These are phyloP conservation scores for Aphaenogaster rudis DNA, from an alignment of 1,140 invertebrate species.

Conservation along the genomic window DNA sequence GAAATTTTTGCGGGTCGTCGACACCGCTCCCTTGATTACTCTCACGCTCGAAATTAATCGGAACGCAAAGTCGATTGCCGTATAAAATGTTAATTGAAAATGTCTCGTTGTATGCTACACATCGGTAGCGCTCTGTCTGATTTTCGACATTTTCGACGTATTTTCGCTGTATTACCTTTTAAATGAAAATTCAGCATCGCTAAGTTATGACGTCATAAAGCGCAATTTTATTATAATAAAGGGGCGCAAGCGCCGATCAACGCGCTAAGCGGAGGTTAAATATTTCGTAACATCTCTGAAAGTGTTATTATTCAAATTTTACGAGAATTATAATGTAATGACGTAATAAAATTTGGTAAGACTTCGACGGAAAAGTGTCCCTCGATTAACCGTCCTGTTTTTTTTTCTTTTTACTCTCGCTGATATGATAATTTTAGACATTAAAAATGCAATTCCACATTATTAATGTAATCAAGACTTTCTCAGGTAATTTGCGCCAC, in stretches of 20 bases:
- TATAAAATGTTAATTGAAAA: slow-evolving; percentile 15
- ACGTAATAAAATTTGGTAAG: neutral
- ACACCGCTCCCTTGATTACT: slow-evolving; percentile 29
- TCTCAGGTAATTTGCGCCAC: slow-evolving; percentile 50
- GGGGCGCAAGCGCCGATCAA: neutral
- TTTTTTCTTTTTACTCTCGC: neutral
- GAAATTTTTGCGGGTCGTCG: slow-evolving; percentile 50
- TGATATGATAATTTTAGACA: slow-evolving; percentile 28
- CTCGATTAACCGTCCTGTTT: slow-evolving; percentile 43
- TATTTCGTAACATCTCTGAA: neutral
- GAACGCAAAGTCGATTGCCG: slow-evolving; percentile 5
- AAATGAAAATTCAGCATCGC: neutral
- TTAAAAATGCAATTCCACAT: slow-evolving; percentile 12
- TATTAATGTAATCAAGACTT: slow-evolving; percentile 59
- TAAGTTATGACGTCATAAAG: slow-evolving; percentile 64
- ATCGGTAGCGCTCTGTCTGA: neutral
- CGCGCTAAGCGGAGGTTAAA: slow-evolving; percentile 2
- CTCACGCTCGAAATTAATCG: slow-evolving; percentile 48
- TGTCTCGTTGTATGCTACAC: neutral
- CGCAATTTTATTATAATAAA: slow-evolving; percentile 48
- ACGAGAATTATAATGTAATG: slow-evolving; percentile 51
- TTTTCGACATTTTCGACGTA: neutral
- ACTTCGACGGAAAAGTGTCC: slow-evolving; percentile 23
- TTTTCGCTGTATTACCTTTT: neutral
- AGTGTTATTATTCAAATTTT: slow-evolving; percentile 55